Evolutionary conservation across 1,140 invertebrate species (phyloP), one percentile per base, ranked within the genome.

Genomic region (Papilio glaucus): DNA sequence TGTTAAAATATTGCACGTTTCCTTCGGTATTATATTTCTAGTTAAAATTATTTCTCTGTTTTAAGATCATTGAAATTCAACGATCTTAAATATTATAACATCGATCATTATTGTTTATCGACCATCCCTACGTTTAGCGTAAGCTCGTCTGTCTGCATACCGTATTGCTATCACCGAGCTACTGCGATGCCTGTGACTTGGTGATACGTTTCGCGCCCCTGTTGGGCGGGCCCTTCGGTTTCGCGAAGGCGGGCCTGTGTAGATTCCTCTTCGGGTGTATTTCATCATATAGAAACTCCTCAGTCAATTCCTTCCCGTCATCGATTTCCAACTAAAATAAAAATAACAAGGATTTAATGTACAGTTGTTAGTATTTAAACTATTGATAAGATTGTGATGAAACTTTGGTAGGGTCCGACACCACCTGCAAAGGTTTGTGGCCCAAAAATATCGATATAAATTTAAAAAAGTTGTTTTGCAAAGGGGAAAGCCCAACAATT

Each of bases 261-360:
- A 98, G 95, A 90, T 97, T 98, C 84, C 97, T 96, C 89, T 98
- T 98, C 8, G 98, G 98, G 94, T 99, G 98, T 73, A 99, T 95
- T 93, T 99, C 98, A 80, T 99, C 98, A 88, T 97, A 95, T 7
- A 99, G 94, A 92, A 95, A 98, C 76, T 97, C 96, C 92, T 98
- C 97, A 1, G 97, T 98, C 62, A 99, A 88, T 94, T 99, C 98
- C 79, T 95, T 95, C 57, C 97, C 96, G 81, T 96, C 95, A 88
- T 98, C 98, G 79, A 98, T 97, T 95, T 99, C 98, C 90, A 99
- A 90, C 98, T 99, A 93, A 72, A 95, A 86, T 21, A 38, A 12
- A 53, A 70, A 74, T n/a, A n/a, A n/a, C n/a, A n/a, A n/a, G n/a
- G n/a, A n/a, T n/a, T n/a, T n/a, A n/a, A n/a, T n/a, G n/a, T n/a